Percentiles rank a stretch among this genome's conserved stretches.
phyloP scores from a whole-genome alignment of 1,140 invertebrate genomes.

The Dinothrombium tinctorium region DNA sequence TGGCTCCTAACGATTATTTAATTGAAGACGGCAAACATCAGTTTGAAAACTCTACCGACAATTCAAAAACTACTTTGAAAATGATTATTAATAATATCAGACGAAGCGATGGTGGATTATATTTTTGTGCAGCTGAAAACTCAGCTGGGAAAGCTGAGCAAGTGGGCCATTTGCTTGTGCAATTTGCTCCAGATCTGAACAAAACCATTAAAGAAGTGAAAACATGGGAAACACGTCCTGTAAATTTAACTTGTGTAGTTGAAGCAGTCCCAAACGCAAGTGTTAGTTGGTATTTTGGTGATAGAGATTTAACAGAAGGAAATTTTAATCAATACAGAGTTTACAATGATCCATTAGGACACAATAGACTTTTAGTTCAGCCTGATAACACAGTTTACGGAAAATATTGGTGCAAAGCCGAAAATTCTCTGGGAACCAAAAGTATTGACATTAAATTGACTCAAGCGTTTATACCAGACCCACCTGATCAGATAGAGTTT shows the following conservation, averaged over 20 bases:
- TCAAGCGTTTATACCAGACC: conserved; percentile 31
- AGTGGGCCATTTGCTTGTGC: conserved; percentile 30
- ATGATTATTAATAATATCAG: conserved; percentile 17
- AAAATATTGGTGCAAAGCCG: conserved; percentile 20
- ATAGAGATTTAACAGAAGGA: conserved; percentile 18
- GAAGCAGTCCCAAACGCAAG: conserved; percentile 76
- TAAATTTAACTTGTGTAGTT: conserved; percentile 65
- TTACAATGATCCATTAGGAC: too few relatives aligned
- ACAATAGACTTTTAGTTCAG: too few relatives aligned
- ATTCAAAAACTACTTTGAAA: neutral
- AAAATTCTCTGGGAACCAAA: too few relatives aligned
- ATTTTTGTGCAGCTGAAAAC: conserved; percentile 61
- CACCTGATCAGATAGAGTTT: conserved; percentile 7
- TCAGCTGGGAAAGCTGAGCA: conserved; percentile 19
- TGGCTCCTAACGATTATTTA: neutral
- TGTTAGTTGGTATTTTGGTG: conserved; percentile 45
- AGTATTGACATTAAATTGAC: conserved; percentile 39
- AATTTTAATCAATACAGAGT: too few relatives aligned
- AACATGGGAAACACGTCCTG: conserved; percentile 48
- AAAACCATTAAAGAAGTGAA: conserved; percentile 24
- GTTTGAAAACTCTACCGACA: neutral
- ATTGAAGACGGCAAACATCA: neutral
- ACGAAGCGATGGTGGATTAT: conserved; percentile 56
- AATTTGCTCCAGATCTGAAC: conserved; percentile 9
- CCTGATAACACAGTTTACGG: conserved; percentile 23